Conservation (phyloP, 1,140 invertebrate species). For the Drosophila asahinai region DNA sequence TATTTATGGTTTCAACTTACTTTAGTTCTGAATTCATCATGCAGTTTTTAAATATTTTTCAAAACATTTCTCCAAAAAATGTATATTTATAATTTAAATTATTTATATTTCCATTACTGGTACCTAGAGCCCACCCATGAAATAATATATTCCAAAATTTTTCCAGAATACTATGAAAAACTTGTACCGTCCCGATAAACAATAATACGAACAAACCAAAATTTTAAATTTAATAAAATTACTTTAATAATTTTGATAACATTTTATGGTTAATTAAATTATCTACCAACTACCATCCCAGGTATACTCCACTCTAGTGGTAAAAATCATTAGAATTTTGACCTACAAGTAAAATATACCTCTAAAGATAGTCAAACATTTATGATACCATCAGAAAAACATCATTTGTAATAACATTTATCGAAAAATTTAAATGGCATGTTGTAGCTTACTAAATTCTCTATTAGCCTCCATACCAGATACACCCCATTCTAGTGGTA, state of each 20-base stretch:
- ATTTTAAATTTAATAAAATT: not conserved
- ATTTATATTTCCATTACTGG: too few species aligned
- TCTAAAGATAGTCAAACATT: too few species aligned
- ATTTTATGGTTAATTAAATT: not conserved
- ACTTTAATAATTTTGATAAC: not conserved
- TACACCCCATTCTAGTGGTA: not conserved
- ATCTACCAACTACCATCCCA: not conserved
- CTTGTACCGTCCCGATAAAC: fast-evolving
- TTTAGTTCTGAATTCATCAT: too few species aligned
- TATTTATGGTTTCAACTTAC: too few species aligned
- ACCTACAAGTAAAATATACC: too few species aligned
- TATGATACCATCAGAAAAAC: not conserved
- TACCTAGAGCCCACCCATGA: too few species aligned
- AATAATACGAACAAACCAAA: not conserved
- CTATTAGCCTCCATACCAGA: not conserved
- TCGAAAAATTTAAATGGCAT: not conserved
- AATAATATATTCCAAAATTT: too few species aligned
- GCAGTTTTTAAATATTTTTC: too few species aligned
- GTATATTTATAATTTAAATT: too few species aligned
- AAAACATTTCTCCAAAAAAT: too few species aligned
- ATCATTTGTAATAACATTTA: not conserved
- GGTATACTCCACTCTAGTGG: not conserved
- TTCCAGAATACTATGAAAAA: too few species aligned
- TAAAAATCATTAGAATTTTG: not conserved
- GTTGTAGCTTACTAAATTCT: too few species aligned